phyloP scores from a whole-genome alignment of 2,888 invertebrate genomes.

The Lydus trimaculatus region DNA sequence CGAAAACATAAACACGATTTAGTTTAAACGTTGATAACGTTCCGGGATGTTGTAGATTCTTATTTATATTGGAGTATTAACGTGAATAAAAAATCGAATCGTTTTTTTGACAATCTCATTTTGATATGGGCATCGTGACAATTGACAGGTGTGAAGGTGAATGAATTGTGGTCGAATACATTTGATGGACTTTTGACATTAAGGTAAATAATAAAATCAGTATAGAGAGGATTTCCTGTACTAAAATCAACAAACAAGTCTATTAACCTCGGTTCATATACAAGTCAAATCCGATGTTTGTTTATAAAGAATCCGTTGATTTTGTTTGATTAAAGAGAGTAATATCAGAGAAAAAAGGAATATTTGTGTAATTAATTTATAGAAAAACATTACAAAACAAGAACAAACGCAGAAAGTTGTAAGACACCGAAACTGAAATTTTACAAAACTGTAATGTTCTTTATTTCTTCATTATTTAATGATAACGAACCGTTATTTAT shows the following conservation, averaged over 20 bases:
- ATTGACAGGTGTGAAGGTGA: not conserved
- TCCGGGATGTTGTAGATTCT: constrained; percentile 25
- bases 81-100: not conserved
- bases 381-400: too few relatives aligned
- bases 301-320: constrained; percentile 1
- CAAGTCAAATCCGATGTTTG: not conserved
- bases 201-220: constrained; percentile 1
- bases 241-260: constrained; percentile 10
- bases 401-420: not conserved
- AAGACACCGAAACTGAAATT: not conserved
- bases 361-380: not conserved
- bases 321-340: not conserved
- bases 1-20: constrained; percentile 19
- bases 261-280: constrained; percentile 9
- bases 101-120: not conserved
- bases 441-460: too few relatives aligned
- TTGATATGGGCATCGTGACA: not conserved
- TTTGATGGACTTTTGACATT: constrained; percentile 10
- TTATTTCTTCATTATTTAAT: not conserved
- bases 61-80: not conserved
- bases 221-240: constrained; percentile 7
- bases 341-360: not conserved
- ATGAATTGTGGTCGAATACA: not conserved
- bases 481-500: not conserved
- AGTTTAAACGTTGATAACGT: constrained; percentile 39